These are phyloP conservation scores for Piezodorus guildinii DNA, from an alignment of 1,140 invertebrate genomes.

Conservation along the genomic window DNA sequence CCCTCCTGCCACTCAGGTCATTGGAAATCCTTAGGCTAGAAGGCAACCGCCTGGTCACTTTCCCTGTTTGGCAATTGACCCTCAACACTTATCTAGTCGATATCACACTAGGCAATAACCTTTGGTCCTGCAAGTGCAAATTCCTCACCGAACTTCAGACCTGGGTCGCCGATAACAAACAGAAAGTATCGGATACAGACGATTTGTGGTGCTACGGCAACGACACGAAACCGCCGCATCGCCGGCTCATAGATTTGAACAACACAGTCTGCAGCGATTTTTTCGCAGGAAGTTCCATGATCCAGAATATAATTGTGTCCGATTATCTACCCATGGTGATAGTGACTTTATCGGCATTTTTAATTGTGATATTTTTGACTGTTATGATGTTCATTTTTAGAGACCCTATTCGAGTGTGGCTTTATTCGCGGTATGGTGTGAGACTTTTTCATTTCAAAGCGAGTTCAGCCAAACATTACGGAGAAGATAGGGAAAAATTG, in stretches of 20 bases:
- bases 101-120: constrained; percentile 64
- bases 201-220: constrained; percentile 71
- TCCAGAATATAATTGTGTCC: constrained; percentile 68
- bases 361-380: constrained; percentile 57
- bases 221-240: constrained; percentile 54
- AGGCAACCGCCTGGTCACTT: constrained; percentile 68
- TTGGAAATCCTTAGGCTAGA: constrained; percentile 71
- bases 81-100: constrained; percentile 57
- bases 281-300: constrained; percentile 66
- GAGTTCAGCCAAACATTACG: constrained; percentile 38
- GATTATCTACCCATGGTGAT: constrained; percentile 77
- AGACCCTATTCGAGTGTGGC: constrained; percentile 72
- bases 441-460: constrained; percentile 50
- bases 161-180: constrained; percentile 69
- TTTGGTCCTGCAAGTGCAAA: constrained; percentile 81
- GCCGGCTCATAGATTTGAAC: constrained; percentile 66
- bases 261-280: constrained; percentile 71
- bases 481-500: constrained; percentile 68
- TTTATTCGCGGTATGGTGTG: constrained; percentile 75
- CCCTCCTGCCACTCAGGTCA: constrained; percentile 61
- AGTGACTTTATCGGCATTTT: constrained; percentile 53
- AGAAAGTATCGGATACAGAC: constrained; percentile 62
- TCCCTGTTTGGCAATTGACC: constrained; percentile 73
- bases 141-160: constrained; percentile 74
- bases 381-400: constrained; percentile 72